Conservation (phyloP, 2,113 vertebrate genomes). For the Channa argus region DNA sequence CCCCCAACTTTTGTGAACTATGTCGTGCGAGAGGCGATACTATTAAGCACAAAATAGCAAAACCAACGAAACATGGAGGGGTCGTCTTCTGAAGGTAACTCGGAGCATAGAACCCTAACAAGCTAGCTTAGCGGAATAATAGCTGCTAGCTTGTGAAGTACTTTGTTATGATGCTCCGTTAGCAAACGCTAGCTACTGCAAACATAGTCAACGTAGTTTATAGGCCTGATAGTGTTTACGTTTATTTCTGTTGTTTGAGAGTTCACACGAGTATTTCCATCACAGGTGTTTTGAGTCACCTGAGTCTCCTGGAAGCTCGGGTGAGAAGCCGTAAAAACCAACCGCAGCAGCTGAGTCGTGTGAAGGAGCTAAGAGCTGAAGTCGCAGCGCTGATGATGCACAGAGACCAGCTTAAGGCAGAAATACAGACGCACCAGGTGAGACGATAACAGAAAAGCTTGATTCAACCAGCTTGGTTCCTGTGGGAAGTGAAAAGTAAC, state of each 20-base stretch:
- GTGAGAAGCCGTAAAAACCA: conserved; percentile 20
- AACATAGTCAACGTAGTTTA: background rate
- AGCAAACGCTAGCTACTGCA: conserved; percentile 15
- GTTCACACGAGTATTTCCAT: background rate
- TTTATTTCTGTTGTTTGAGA: background rate
- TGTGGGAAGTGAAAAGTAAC: too few relatives aligned
- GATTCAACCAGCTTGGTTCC: too few relatives aligned
- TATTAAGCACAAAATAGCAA: background rate
- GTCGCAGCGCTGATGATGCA: conserved; percentile 56
- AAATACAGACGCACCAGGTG: conserved; percentile 64
- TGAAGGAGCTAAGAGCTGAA: conserved; percentile 62
- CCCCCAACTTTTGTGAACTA: background rate
- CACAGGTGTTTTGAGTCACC: conserved; percentile 72
- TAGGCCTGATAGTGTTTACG: background rate
- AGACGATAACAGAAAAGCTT: too few relatives aligned
- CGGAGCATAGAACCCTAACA: too few relatives aligned
- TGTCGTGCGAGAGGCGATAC: background rate
- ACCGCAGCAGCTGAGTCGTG: conserved; percentile 44
- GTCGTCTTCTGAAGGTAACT: conserved; percentile 35
- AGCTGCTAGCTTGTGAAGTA: background rate
- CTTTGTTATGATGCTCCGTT: conserved; percentile 1
- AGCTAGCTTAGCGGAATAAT: background rate
- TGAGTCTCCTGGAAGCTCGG: conserved; percentile 70
- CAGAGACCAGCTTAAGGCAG: conserved; percentile 70
- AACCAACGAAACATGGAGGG: conserved; percentile 36